These are phyloP conservation scores for Drosophila colorata DNA, from an alignment of 2,888 invertebrate species.

Conservation along the genomic window DNA sequence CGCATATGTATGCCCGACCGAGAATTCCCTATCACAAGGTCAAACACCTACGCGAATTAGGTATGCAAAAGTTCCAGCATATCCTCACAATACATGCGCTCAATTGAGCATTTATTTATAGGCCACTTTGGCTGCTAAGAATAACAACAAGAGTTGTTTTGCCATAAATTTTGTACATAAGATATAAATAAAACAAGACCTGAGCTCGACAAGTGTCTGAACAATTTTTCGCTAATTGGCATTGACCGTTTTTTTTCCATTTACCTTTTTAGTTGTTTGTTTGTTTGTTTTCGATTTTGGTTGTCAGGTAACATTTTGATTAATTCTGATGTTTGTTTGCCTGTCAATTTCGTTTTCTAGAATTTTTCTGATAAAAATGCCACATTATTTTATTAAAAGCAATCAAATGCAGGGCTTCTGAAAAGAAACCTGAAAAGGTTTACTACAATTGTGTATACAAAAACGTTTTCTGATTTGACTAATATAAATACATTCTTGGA, in stretches of 20 bases:
- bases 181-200: slow-evolving; percentile 19
- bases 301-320: slow-evolving; percentile 9
- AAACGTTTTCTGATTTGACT: too few species aligned
- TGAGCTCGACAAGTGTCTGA: slow-evolving; percentile 27
- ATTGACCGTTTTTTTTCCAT: slow-evolving; percentile 5
- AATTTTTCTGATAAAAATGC: background rate
- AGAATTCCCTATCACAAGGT: background rate
- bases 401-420: background rate
- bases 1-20: slow-evolving; percentile 4
- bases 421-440: too few species aligned
- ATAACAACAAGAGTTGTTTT: slow-evolving; percentile 6
- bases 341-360: background rate
- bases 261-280: background rate
- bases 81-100: background rate
- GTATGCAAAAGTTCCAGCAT: slow-evolving; percentile 24
- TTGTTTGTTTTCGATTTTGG: background rate
- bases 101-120: slow-evolving; percentile 40
- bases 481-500: too few species aligned
- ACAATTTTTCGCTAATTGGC: slow-evolving; percentile 34
- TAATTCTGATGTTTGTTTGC: background rate
- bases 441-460: too few species aligned
- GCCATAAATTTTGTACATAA: background rate
- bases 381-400: background rate
- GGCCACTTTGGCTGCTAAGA: slow-evolving; percentile 37
- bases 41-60: slow-evolving; percentile 10